Percentiles rank a stretch among this genome's conserved stretches.
Evolutionary conservation across 2,113 vertebrate species (phyloP).

Genomic region (Chlorodrepanis virens): DNA sequence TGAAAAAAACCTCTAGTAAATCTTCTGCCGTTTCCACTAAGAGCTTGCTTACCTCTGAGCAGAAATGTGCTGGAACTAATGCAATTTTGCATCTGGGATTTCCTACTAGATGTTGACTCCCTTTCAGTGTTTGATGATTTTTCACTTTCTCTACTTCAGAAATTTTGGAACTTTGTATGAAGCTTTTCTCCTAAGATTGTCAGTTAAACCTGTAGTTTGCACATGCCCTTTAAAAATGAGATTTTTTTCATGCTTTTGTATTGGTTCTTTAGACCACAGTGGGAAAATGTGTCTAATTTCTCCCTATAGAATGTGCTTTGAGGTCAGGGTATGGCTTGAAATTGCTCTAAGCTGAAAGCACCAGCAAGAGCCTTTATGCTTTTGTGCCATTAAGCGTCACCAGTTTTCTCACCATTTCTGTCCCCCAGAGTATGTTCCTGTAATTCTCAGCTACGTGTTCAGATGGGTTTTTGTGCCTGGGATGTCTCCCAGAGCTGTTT

Average conservation of each 20-base stretch:
- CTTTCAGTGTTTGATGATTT: not conserved
- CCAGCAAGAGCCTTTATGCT: not conserved
- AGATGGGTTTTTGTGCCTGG: not conserved
- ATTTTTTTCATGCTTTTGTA: not conserved
- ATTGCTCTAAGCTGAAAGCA: not conserved
- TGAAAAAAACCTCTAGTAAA: not conserved
- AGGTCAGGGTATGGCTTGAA: not conserved
- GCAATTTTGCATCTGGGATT: not conserved
- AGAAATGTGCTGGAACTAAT: conserved; percentile 34
- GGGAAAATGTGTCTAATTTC: not conserved
- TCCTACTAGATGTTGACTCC: not conserved
- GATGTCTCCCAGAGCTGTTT: not conserved
- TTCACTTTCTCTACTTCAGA: not conserved
- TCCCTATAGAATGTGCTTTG: not conserved
- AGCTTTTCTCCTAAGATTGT: not conserved
- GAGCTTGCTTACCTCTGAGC: not conserved
- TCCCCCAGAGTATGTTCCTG: not conserved
- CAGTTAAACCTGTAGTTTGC: not conserved
- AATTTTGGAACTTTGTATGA: not conserved
- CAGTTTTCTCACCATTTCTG: not conserved
- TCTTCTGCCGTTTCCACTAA: not conserved
- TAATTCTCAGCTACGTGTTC: not conserved
- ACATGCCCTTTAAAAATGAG: not conserved
- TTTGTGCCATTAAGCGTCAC: not conserved
- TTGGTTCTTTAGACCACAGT: not conserved